phyloP scores from a whole-genome alignment of 2,797 vertebrate genomes.

The Mergus octosetaceus region DNA sequence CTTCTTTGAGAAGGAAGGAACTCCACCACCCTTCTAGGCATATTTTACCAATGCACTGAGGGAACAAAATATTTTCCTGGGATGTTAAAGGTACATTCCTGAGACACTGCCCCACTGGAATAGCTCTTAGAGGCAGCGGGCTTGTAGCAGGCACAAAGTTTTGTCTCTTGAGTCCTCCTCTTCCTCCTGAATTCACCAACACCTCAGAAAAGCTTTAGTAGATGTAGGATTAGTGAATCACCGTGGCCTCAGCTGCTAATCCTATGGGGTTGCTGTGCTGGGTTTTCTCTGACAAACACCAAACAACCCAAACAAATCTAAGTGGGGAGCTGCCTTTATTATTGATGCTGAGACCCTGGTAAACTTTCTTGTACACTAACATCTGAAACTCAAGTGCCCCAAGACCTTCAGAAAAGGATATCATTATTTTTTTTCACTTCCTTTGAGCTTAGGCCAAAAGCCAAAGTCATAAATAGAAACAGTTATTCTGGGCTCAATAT shows the following conservation, averaged over 20 bases:
- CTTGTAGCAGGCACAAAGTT: neutral
- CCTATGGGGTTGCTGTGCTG: rapidly evolving
- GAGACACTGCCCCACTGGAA: neutral
- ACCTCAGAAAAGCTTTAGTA: neutral
- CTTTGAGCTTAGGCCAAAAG: conserved; percentile 55
- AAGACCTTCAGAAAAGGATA: conserved; percentile 61
- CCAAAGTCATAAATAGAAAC: conserved; percentile 60
- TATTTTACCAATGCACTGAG: neutral
- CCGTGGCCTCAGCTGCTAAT: neutral
- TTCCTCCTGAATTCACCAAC: neutral
- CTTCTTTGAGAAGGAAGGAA: conserved; percentile 1
- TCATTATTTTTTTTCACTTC: conserved; percentile 15
- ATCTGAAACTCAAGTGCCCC: conserved; percentile 21
- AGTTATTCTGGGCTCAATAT: conserved; percentile 57
- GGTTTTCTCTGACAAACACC: neutral
- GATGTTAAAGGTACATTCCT: neutral
- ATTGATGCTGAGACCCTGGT: neutral
- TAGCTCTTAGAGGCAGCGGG: neutral
- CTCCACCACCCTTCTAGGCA: neutral
- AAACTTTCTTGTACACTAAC: neutral
- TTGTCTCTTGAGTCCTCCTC: neutral
- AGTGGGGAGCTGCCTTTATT: neutral
- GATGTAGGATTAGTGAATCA: neutral
- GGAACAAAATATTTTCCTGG: neutral
- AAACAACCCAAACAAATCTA: neutral